phyloP scores from a whole-genome alignment of 1,140 invertebrate genomes.

The Brachionus koreanus region DNA sequence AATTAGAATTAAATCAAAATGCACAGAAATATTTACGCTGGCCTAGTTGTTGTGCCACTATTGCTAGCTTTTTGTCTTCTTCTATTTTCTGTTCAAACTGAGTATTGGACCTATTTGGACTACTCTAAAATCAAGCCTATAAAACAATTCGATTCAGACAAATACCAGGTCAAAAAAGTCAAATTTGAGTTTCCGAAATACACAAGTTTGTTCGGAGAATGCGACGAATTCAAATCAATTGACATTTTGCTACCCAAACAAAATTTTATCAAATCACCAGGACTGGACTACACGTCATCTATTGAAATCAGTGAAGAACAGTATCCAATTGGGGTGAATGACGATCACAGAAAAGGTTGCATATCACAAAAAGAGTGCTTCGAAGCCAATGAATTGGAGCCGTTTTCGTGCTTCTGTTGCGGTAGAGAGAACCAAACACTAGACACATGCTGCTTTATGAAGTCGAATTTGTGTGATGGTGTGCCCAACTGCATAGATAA shows the following conservation, averaged over 20 bases:
- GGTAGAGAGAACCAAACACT: background rate
- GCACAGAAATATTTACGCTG: conserved; percentile 43
- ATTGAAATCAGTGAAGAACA: background rate
- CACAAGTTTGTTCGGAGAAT: conserved; percentile 42
- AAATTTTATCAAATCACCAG: background rate
- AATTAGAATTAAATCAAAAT: background rate
- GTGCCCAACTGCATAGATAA: conserved; percentile 13
- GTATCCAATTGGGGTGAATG: background rate
- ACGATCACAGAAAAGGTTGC: background rate
- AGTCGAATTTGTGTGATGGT: conserved; percentile 20
- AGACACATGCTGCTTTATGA: conserved; percentile 24
- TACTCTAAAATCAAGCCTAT: background rate
- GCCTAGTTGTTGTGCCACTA: conserved; percentile 10
- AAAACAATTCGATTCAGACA: background rate
- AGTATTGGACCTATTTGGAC: conserved; percentile 35
- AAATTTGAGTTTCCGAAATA: conserved; percentile 44
- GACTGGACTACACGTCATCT: background rate
- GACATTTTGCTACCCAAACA: conserved; percentile 1
- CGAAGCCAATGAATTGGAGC: background rate
- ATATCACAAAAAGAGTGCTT: background rate
- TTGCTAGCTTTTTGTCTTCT: conserved; percentile 12
- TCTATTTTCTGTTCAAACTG: conserved; percentile 13
- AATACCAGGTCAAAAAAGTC: conserved; percentile 28
- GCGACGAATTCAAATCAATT: conserved; percentile 29
- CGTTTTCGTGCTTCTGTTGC: conserved; percentile 33